Base-by-base conservation (phyloP, 2,797 vertebrate genomes). In the Eleutherodactylus coqui region DNA sequence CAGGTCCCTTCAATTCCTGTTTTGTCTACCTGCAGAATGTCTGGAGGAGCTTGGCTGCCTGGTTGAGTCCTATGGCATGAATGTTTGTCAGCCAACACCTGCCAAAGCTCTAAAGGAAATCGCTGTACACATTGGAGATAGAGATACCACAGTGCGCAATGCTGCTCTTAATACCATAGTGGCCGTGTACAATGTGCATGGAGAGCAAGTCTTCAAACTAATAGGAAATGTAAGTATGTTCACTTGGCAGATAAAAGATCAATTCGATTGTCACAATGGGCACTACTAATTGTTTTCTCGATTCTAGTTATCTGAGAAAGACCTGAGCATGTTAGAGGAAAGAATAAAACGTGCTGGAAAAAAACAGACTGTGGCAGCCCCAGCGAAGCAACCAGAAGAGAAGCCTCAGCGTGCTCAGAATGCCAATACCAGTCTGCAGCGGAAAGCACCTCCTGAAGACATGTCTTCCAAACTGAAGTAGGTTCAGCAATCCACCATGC, bases 271-370 rank as follows among this genome's bases (percentile, higher is more conserved):
- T 16, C 9, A 27, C 17, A 21, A 4, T 36, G 24, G 21, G 13
- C 32, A 0, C 5, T 19, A 7, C 5, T 69, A 19, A 45, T 14
- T 0, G 36, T 73, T 29, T 45, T 49, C 6, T 49, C 17, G 72
- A 2, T 43, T 53, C 0, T 55, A 99, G 98, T 94, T 99, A 83
- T 99, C 98, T 2, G 98, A 99, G 90, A 99, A 99, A 85, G 98
- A 99, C 85, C 96, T 99, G 98, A 99, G 98, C 91, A 99, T 99
- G 98, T 89, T 99, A 47, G 98, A 99, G 89, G 98, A 99, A 87
- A 94, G 98, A 83, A 98, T 99, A 92, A 99, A 99, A 77, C 94
- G 98, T 0, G 97, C 98, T 1, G 97, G 97, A n/a, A 99, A 99
- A 92, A 99, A 97, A 90, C 91, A 96, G 0, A 86, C 95, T 0